phyloP scores from a whole-genome alignment of 2,113 vertebrate species.

The Sardina pilchardus region DNA sequence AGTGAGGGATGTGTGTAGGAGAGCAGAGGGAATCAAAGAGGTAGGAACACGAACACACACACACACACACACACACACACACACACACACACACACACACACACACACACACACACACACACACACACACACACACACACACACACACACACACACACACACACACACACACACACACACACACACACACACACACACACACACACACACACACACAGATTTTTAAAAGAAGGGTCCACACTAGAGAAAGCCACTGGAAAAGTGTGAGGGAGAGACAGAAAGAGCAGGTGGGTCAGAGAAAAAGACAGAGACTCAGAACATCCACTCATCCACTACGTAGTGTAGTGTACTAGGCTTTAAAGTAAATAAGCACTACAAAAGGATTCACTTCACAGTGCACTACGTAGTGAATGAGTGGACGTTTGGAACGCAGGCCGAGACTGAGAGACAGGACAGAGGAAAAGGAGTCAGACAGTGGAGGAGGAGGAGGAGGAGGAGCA shows the following conservation, averaged over 20 bases:
- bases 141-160: neutral
- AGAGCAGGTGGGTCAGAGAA: slow-evolving; percentile 33
- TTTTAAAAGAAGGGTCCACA: neutral
- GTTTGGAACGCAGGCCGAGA: no score
- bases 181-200: slow-evolving; percentile 46
- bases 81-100: slow-evolving; percentile 41
- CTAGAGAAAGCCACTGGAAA: neutral
- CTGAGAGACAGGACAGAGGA: no score
- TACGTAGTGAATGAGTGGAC: no score
- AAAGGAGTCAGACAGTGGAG: no score
- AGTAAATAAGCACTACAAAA: no score
- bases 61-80: neutral
- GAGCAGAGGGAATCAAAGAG: neutral
- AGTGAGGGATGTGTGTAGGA: neutral
- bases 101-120: slow-evolving; percentile 47
- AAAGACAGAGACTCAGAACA: no score
- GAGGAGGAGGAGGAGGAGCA: neutral
- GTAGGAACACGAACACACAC: neutral
- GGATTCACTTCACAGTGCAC: no score
- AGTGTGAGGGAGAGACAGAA: slow-evolving; percentile 14
- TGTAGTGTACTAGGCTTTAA: no score
- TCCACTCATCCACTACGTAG: no score
- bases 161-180: slow-evolving; percentile 42
- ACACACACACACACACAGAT: neutral
- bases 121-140: neutral